Percentiles rank a stretch among this genome's conserved stretches.
Evolutionary conservation across 2,113 vertebrate species (phyloP).

Genomic region (Oncorhynchus mykiss): DNA sequence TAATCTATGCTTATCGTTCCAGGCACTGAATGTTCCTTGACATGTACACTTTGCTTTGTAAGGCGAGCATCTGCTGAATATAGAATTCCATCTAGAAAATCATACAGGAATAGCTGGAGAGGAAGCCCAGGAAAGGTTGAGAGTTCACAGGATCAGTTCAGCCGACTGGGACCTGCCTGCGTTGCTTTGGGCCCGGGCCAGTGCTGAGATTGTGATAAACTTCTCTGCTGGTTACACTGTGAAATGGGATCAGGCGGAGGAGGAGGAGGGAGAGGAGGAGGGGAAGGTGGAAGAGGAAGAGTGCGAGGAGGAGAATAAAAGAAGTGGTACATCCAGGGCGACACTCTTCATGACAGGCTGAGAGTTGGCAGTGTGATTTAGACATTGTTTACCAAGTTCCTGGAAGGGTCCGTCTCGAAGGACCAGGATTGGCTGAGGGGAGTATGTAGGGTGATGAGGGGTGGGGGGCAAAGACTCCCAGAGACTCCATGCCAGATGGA

Average conservation of each 20-base stretch:
- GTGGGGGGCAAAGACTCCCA: background rate
- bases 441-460: slow-evolving; percentile 11
- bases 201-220: slow-evolving; percentile 64
- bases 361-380: slow-evolving; percentile 56
- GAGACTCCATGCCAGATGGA: background rate
- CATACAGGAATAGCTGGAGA: slow-evolving; percentile 37
- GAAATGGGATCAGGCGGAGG: slow-evolving; percentile 65
- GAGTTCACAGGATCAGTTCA: slow-evolving; percentile 64
- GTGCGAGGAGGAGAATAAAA: slow-evolving; percentile 49
- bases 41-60: slow-evolving; percentile 8
- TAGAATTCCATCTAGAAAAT: slow-evolving; percentile 38
- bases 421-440: slow-evolving; percentile 30
- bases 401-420: slow-evolving; percentile 41
- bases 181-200: slow-evolving; percentile 52
- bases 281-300: slow-evolving; percentile 38
- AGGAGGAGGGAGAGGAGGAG: slow-evolving; percentile 50
- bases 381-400: slow-evolving; percentile 65
- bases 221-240: slow-evolving; percentile 62
- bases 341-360: slow-evolving; percentile 45
- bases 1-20: background rate
- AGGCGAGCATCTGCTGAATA: slow-evolving; percentile 34
- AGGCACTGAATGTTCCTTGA: background rate
- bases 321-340: background rate
- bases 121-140: slow-evolving; percentile 44
- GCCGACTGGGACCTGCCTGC: slow-evolving; percentile 35